These are phyloP conservation scores for Drosophila bifasciata DNA, from an alignment of 1,140 invertebrate genomes.

Conservation along the genomic window DNA sequence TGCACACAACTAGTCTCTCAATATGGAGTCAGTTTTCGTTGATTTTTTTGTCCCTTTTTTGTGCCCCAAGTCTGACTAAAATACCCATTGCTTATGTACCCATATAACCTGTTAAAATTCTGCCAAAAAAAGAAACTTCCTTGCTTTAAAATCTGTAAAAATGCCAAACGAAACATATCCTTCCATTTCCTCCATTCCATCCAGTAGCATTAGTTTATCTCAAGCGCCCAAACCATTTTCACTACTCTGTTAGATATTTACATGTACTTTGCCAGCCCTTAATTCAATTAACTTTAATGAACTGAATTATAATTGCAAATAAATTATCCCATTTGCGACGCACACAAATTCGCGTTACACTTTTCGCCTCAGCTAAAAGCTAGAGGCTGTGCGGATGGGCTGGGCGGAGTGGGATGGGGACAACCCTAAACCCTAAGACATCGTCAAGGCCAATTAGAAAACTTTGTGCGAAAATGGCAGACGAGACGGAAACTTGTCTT, in stretches of 20 bases:
- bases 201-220: constrained; percentile 6
- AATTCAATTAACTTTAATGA: constrained; percentile 52
- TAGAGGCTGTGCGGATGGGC: neutral
- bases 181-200: neutral
- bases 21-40: no score
- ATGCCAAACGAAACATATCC: no score
- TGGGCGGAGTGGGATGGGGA: no score
- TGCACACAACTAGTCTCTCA: no score
- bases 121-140: no score
- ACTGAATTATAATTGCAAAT: constrained; percentile 58
- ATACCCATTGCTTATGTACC: no score
- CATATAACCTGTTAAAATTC: no score
- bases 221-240: constrained; percentile 6
- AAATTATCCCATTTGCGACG: constrained; percentile 44
- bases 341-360: constrained; percentile 26
- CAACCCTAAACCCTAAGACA: constrained; percentile 14
- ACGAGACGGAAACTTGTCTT: constrained; percentile 31
- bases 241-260: neutral
- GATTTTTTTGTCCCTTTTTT: no score
- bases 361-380: constrained; percentile 1
- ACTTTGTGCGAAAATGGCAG: constrained; percentile 33
- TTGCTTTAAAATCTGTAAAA: no score
- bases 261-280: neutral
- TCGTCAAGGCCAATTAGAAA: constrained; percentile 56
- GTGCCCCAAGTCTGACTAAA: no score